Percentiles rank a stretch among this genome's conserved stretches.
These are phyloP conservation scores for Busarellus nigricollis DNA, from an alignment of 2,797 vertebrate genomes.

Conservation along the genomic window DNA sequence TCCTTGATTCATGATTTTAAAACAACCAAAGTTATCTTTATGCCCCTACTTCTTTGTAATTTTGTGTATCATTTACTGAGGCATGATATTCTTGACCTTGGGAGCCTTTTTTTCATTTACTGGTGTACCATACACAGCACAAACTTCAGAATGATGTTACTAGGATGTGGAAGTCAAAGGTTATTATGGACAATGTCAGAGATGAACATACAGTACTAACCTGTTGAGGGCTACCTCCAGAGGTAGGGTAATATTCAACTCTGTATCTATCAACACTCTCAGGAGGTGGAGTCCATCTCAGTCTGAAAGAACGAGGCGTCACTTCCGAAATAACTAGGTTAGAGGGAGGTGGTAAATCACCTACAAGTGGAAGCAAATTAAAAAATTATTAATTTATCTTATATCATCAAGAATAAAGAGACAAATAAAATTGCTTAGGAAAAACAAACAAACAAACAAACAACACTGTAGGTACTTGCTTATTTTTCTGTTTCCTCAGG, in stretches of 20 bases:
- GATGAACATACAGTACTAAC: slow-evolving; percentile 69
- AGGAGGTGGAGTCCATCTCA: slow-evolving; percentile 86
- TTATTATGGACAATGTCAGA: not conserved
- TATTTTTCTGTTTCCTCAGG: not conserved
- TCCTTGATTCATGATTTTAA: not conserved
- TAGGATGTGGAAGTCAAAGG: not conserved
- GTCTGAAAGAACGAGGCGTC: slow-evolving; percentile 87
- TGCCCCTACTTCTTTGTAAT: not conserved
- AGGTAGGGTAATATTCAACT: slow-evolving; percentile 80
- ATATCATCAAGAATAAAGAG: not conserved
- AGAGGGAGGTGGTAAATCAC: slow-evolving; percentile 78
- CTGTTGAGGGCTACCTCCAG: slow-evolving; percentile 83
- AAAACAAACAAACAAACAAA: no score
- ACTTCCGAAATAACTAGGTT: slow-evolving; percentile 89
- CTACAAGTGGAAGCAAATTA: slow-evolving; percentile 46
- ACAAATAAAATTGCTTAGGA: not conserved
- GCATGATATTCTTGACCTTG: not conserved
- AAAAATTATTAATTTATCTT: not conserved
- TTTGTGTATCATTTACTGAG: not conserved
- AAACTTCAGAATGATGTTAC: not conserved
- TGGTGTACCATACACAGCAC: not conserved
- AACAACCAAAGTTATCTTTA: not conserved
- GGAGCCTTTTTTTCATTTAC: not conserved
- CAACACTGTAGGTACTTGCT: not conserved
- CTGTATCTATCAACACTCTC: slow-evolving; percentile 86